Evolutionary conservation across 2,888 invertebrate species (phyloP).

Genomic region (Pammene aurita): DNA sequence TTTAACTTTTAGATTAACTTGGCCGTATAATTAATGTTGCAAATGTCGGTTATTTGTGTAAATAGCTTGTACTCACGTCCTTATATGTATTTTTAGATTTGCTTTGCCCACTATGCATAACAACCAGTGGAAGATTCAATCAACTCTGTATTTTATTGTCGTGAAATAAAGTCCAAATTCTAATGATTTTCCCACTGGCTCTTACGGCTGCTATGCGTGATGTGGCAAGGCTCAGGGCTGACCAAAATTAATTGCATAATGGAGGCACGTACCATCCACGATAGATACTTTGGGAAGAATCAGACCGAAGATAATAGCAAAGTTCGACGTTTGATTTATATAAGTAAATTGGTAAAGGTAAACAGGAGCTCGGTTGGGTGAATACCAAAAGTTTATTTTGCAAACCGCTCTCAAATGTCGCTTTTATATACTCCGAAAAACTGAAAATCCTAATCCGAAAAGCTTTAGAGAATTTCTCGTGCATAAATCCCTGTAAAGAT

Average conservation of each 20-base stretch:
- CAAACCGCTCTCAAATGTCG: neutral
- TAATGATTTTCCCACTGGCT: too few relatives aligned
- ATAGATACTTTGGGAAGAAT: conserved; percentile 45
- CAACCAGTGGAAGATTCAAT: too few relatives aligned
- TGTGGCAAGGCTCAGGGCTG: neutral
- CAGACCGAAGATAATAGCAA: conserved; percentile 39
- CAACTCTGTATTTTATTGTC: too few relatives aligned
- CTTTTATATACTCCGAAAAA: neutral
- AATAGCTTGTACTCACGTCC: too few relatives aligned
- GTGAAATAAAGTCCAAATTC: too few relatives aligned
- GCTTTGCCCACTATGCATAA: too few relatives aligned
- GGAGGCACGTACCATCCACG: conserved; percentile 46
- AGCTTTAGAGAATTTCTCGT: neutral
- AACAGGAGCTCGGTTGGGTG: neutral
- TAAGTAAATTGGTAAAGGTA: neutral
- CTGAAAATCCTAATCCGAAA: neutral
- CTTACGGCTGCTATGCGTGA: neutral
- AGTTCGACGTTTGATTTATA: conserved; percentile 20
- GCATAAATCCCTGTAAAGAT: too few relatives aligned
- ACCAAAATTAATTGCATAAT: conserved; percentile 47
- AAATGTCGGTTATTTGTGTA: too few relatives aligned
- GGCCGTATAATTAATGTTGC: too few relatives aligned
- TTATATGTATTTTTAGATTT: too few relatives aligned
- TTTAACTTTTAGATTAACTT: too few relatives aligned
- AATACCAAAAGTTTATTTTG: neutral